phyloP scores from a whole-genome alignment of 2,113 vertebrate genomes.

The Heteronetta atricapilla region DNA sequence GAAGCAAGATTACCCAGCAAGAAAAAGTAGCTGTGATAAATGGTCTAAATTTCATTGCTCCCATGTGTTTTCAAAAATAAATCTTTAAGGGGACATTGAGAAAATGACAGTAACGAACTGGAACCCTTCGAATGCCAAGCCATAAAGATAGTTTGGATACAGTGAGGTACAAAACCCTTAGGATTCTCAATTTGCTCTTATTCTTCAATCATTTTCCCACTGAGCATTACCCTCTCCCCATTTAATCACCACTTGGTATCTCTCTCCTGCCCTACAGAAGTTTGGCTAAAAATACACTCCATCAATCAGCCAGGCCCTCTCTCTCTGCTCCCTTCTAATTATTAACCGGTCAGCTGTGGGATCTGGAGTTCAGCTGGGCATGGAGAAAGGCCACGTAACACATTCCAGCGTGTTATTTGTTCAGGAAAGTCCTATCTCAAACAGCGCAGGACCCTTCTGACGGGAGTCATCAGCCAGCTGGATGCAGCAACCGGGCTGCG shows the following conservation, averaged over 20 bases:
- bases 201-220: not conserved
- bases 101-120: not conserved
- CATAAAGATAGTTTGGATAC: not conserved
- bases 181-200: not conserved
- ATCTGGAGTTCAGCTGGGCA: not conserved
- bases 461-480: not conserved
- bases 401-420: not conserved
- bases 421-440: not conserved
- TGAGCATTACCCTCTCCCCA: not conserved
- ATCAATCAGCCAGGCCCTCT: not conserved
- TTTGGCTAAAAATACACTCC: not conserved
- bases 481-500: not conserved
- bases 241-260: not conserved
- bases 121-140: not conserved
- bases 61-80: not conserved
- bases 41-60: not conserved
- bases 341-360: not conserved
- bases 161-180: not conserved
- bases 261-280: not conserved
- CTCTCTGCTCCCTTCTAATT: not conserved
- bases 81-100: not conserved
- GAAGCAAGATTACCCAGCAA: not conserved
- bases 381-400: not conserved
- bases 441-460: rapidly evolving
- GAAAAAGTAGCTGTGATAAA: constrained; percentile 2